A percentile compares a stretch with the other conserved stretches of the same genome.
Conservation (phyloP, 2,888 invertebrate genomes). For the Sycophila texana region DNA sequence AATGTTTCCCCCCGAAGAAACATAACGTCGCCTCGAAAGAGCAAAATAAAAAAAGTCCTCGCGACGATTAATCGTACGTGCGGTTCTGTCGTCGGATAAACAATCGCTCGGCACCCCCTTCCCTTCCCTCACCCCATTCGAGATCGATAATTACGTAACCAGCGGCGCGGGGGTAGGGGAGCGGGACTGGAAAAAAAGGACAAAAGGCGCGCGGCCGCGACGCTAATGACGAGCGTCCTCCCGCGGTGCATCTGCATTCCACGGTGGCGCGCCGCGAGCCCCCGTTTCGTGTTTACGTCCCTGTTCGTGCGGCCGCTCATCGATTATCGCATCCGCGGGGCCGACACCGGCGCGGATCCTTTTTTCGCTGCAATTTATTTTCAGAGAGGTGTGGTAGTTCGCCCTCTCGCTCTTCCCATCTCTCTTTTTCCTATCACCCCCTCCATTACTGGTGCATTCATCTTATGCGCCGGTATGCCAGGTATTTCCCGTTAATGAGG, state of each 20-base stretch:
- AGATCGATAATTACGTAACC: constrained; percentile 53
- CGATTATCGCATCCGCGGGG: constrained; percentile 18
- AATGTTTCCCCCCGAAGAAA: too few species aligned
- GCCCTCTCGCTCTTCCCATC: not conserved
- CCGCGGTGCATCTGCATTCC: not conserved
- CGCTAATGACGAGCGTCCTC: too few species aligned
- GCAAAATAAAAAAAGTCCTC: not conserved
- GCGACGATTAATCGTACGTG: constrained; percentile 4
- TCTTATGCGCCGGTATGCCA: not conserved
- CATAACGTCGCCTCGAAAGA: not conserved
- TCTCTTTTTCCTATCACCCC: not conserved
- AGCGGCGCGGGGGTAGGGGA: not conserved
- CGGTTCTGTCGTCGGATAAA: not conserved
- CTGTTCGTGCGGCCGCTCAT: not conserved
- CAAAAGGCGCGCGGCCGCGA: not conserved
- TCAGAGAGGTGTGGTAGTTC: constrained; percentile 30
- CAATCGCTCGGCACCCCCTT: not conserved
- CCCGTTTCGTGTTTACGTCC: too few species aligned
- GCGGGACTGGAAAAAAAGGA: not conserved
- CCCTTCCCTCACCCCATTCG: not conserved
- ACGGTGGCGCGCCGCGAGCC: too few species aligned
- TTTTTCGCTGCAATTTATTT: constrained; percentile 39
- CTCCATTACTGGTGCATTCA: not conserved
- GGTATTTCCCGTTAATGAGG: too few species aligned
- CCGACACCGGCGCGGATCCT: not conserved